phyloP scores from a whole-genome alignment of 2,113 vertebrate genomes.

The Xiphophorus maculatus region DNA sequence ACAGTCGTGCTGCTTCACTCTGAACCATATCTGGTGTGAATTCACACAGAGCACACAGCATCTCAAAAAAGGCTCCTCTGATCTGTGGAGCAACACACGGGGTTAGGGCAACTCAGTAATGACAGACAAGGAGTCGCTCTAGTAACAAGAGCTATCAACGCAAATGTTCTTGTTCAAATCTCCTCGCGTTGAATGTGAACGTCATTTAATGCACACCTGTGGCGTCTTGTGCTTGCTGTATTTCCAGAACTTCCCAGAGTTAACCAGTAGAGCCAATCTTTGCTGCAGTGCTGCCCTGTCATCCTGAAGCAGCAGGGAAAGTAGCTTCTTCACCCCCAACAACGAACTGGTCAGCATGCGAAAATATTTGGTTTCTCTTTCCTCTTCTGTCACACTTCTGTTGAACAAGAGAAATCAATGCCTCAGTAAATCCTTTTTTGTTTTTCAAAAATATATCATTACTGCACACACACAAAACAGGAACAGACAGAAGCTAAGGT shows the following conservation, averaged over 20 bases:
- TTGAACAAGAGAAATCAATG: constrained; percentile 11
- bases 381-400: constrained; percentile 91
- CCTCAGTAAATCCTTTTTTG: background rate
- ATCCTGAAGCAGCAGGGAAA: constrained; percentile 82
- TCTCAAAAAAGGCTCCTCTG: constrained; percentile 92
- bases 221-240: constrained; percentile 89
- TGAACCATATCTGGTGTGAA: constrained; percentile 83
- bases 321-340: constrained; percentile 90
- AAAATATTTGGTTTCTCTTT: constrained; percentile 90
- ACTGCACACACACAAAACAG: background rate
- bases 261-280: constrained; percentile 82
- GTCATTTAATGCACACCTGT: constrained; percentile 80
- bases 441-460: background rate
- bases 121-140: background rate
- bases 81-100: constrained; percentile 77
- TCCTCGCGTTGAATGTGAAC: background rate
- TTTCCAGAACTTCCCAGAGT: constrained; percentile 95
- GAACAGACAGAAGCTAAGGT: background rate
- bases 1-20: constrained; percentile 84
- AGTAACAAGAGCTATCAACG: background rate
- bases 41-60: constrained; percentile 87
- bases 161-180: background rate
- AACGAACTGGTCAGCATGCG: constrained; percentile 92
- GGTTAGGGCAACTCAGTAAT: background rate
- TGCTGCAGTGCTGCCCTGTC: constrained; percentile 83